phyloP scores from a whole-genome alignment of 2,888 invertebrate species.

The Diplazon laetatorius region DNA sequence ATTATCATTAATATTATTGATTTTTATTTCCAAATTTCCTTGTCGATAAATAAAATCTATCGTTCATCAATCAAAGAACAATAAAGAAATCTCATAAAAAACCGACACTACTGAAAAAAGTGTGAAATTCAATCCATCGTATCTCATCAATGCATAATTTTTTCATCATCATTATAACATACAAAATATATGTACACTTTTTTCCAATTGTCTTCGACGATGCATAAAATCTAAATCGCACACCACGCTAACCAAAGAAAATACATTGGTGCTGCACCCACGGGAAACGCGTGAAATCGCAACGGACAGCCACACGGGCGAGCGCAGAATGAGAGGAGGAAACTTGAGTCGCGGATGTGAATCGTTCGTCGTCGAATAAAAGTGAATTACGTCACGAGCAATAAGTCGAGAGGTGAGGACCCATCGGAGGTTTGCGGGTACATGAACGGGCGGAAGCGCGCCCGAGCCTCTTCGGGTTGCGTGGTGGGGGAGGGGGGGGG shows the following conservation, averaged over 20 bases:
- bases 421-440: not conserved
- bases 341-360: conserved; percentile 7
- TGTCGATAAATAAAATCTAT: no score
- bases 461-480: conserved; percentile 34
- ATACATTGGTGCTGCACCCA: not conserved
- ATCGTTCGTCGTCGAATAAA: conserved; percentile 27
- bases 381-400: conserved; percentile 17
- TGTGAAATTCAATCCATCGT: no score
- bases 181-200: not conserved
- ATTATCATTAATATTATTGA: no score
- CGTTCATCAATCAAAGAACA: no score
- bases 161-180: no score
- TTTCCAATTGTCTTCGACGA: not conserved
- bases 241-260: no score
- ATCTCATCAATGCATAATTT: no score
- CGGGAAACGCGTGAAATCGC: not conserved
- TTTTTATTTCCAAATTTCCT: no score
- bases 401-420: conserved; percentile 40
- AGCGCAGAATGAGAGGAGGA: not conserved
- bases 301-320: not conserved
- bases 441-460: conserved; percentile 36
- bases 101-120: no score
- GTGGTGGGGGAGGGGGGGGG: no score
- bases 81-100: no score
- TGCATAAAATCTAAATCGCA: conserved; percentile 6